phyloP scores from a whole-genome alignment of 1,140 invertebrate genomes.

The Drosophila sproati region DNA sequence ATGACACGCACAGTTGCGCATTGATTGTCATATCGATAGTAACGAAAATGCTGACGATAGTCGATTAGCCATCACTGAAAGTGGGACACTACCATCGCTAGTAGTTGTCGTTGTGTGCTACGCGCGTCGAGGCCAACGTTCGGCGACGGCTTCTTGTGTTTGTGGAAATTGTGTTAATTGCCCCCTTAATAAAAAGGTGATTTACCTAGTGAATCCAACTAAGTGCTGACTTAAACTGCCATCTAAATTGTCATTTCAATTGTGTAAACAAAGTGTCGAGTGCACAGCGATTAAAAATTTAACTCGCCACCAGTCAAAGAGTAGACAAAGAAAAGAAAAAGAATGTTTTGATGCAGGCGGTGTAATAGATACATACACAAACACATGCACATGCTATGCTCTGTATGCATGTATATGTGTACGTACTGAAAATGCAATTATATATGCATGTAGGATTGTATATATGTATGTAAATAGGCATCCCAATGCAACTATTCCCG shows the following conservation, averaged over 20 bases:
- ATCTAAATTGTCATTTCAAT: background rate
- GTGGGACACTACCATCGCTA: background rate
- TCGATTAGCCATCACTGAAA: background rate
- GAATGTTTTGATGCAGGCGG: constrained; percentile 47
- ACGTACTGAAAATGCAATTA: constrained; percentile 13
- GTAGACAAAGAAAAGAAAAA: constrained; percentile 60
- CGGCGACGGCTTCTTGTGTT: constrained; percentile 10
- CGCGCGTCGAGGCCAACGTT: constrained; percentile 33
- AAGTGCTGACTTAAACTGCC: constrained; percentile 39
- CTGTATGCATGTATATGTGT: constrained; percentile 13
- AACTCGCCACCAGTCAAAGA: constrained; percentile 29
- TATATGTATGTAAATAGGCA: constrained; percentile 4
- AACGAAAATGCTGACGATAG: background rate
- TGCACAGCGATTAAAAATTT: background rate
- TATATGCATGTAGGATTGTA: background rate
- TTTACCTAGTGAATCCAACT: constrained; percentile 15
- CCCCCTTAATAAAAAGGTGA: constrained; percentile 41
- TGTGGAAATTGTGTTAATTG: constrained; percentile 27
- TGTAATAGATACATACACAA: constrained; percentile 50
- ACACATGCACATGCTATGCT: constrained; percentile 18
- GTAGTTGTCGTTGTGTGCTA: constrained; percentile 31
- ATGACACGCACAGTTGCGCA: background rate
- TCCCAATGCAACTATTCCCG: background rate
- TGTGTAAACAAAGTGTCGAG: constrained; percentile 15
- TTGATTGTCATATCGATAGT: background rate